Evolutionary conservation across 2,113 vertebrate species (phyloP).

Genomic region (Pelodiscus sinensis): DNA sequence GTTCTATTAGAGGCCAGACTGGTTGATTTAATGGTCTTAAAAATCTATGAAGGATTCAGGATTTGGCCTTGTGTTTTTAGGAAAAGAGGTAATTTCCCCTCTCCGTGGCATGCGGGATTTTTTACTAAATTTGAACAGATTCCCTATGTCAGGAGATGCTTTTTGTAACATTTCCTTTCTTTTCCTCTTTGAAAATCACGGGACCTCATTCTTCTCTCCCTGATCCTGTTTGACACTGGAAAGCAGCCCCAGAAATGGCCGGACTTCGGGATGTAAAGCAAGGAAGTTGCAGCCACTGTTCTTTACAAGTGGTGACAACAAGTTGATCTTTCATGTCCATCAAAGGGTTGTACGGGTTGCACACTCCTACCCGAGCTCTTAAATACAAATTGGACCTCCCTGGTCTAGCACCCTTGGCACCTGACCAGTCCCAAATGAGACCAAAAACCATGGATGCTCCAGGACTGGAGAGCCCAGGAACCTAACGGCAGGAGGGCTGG

Average conservation of each 20-base stretch:
- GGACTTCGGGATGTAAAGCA: not conserved
- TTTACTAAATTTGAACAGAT: constrained; percentile 10
- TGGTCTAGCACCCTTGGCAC: no score
- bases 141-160: not conserved
- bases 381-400: not conserved
- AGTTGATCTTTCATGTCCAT: not conserved
- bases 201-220: not conserved
- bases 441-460: no score
- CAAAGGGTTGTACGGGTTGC: not conserved
- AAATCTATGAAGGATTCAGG: not conserved
- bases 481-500: no score
- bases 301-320: not conserved
- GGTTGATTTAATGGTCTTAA: constrained; percentile 50
- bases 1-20: not conserved
- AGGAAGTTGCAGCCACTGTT: not conserved
- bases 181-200: not conserved
- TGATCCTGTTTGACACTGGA: not conserved
- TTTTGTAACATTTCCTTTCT: not conserved
- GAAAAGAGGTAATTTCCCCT: constrained; percentile 38
- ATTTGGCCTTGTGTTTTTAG: constrained; percentile 46
- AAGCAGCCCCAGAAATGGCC: not conserved
- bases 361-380: no score
- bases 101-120: not conserved
- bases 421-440: no score
- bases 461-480: no score